Conservation (phyloP, 2,797 vertebrate species). For the Potorous gilbertii region DNA sequence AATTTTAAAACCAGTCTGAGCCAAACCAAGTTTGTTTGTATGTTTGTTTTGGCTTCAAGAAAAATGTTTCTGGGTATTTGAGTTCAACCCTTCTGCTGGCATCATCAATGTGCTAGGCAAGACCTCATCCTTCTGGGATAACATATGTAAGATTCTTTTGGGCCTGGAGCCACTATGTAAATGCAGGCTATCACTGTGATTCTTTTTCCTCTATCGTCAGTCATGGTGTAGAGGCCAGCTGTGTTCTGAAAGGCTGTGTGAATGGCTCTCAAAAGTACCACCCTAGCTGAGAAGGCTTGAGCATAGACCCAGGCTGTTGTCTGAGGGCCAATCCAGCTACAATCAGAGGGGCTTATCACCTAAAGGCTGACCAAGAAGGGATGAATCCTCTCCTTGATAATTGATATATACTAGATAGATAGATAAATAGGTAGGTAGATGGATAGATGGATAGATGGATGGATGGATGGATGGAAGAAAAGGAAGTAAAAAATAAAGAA, state of each 20-base stretch:
- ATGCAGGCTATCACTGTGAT: neutral
- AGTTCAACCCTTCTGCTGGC: no score
- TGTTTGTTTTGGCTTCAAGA: conserved; percentile 32
- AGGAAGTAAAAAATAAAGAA: no score
- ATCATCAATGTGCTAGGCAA: neutral
- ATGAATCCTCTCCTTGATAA: neutral
- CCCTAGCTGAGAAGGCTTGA: neutral
- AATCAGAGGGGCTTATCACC: neutral
- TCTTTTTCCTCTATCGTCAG: neutral
- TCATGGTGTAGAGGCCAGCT: neutral
- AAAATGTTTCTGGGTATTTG: conserved; percentile 20
- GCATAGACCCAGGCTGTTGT: neutral
- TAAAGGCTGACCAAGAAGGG: neutral
- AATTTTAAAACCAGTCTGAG: neutral
- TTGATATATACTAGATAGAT: no score
- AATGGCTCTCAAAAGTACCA: neutral
- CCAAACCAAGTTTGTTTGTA: neutral
- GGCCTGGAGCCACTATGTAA: neutral
- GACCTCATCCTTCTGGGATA: neutral
- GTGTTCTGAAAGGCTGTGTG: neutral
- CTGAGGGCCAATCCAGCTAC: neutral
- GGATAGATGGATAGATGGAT: no score
- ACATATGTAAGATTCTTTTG: neutral
- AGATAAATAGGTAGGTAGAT: no score
- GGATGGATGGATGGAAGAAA: no score